phyloP scores from a whole-genome alignment of 2,797 vertebrate species.

The Poliocrania exsul region DNA sequence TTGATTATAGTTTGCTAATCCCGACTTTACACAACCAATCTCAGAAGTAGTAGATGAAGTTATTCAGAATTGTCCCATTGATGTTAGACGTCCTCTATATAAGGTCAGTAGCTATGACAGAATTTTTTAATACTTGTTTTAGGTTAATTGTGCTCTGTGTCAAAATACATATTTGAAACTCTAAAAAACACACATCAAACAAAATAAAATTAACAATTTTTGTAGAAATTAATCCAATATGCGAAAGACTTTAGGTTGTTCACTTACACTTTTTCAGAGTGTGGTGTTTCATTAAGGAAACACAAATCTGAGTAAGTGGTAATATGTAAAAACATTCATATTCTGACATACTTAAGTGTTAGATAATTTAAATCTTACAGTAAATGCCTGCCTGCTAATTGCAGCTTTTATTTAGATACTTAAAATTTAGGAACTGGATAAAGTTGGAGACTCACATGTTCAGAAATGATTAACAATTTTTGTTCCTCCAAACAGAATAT shows the following conservation, averaged over 20 bases:
- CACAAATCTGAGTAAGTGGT: not conserved
- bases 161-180: not conserved
- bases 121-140: not conserved
- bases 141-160: not conserved
- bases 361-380: not conserved
- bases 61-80: slow-evolving; percentile 98
- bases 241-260: not conserved
- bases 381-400: not conserved
- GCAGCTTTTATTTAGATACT: not conserved
- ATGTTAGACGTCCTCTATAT: slow-evolving; percentile 95
- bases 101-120: slow-evolving; percentile 81
- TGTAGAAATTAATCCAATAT: not conserved
- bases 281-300: not conserved
- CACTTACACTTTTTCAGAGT: not conserved
- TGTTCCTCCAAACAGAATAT: slow-evolving; percentile 84
- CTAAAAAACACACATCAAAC: not conserved
- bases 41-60: slow-evolving; percentile 99
- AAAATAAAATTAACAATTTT: not conserved
- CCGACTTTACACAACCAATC: slow-evolving; percentile 98
- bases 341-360: not conserved
- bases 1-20: slow-evolving; percentile 91
- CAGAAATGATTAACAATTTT: not conserved
- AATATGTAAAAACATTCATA: not conserved
- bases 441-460: not conserved
- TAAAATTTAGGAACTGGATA: not conserved